Base-by-base conservation (phyloP, 2,113 vertebrate genomes). In the Nesospiza acunhae region DNA sequence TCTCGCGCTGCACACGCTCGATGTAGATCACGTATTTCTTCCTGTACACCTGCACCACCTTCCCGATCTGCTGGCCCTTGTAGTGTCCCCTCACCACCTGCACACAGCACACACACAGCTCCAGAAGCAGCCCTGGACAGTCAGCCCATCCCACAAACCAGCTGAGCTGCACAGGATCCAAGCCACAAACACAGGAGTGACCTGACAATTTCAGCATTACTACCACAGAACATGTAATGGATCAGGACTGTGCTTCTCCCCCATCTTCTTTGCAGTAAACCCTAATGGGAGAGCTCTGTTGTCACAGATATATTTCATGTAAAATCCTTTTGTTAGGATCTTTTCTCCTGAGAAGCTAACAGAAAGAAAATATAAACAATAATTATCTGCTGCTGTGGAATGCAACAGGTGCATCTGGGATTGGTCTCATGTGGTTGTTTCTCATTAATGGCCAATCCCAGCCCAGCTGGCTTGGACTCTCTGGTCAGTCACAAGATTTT, bases 21-120 rank as follows among this genome's bases (percentile, higher is more conserved):
- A 99, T 99, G 97, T 99, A 99, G 98, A 99, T 99, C 73, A 99
- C 99, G 0, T 99, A 99, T 21, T 99, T 99, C 95, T 99, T 99
- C 86, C 99, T 98, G 97, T 99, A 99, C 79, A 99, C 99, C 97
- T 99, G 99, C 59, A 99, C 99, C 21, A 99, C 99, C 97, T 99
- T 99, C 93, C 99, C 98, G 3, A 99, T 99, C 92, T 99, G 99
- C 97, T 99, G 99, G 79, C 99, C 99, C 97, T 99, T 99, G 98
- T 99, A 99, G 96, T 99, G 99, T 89, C 99, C 99, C 59, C 98
- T 98, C 47, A 99, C 99, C 85, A 99, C 99, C 99, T 99, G 91
- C 52, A 52, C 4, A 26, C 6, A 56, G 10, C 55, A 14, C 52
- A 10, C 19, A 44, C 30, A 1, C 5, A 52, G 50, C 50, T 52